phyloP scores from a whole-genome alignment of 2,797 vertebrate genomes.

The Yasuhikotakia modesta region DNA sequence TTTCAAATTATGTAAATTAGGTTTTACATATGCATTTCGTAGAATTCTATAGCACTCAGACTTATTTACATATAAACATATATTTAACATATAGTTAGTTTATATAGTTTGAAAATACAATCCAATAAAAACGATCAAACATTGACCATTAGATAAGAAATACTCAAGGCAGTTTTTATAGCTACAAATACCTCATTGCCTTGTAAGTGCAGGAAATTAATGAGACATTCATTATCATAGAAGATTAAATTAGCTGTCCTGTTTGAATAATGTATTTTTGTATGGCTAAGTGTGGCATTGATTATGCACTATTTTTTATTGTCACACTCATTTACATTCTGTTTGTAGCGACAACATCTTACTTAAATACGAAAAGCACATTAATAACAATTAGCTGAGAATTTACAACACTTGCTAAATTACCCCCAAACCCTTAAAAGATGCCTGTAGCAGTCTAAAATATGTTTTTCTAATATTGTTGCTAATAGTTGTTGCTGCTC shows the following conservation, averaged over 20 bases:
- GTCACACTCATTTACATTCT: not conserved
- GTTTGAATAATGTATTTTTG: not conserved
- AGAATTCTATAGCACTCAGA: not conserved
- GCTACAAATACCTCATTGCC: conserved; percentile 10
- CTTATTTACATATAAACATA: no score
- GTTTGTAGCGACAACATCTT: not conserved
- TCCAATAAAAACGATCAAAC: not conserved
- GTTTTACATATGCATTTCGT: not conserved
- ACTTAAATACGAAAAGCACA: conserved; percentile 15
- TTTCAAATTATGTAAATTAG: conserved; percentile 1
- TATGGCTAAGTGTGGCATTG: not conserved
- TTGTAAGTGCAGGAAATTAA: conserved; percentile 38
- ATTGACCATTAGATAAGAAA: conserved; percentile 21
- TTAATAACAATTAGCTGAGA: not conserved
- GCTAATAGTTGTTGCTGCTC: not conserved
- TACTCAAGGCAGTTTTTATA: not conserved
- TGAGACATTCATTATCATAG: not conserved
- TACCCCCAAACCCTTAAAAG: not conserved
- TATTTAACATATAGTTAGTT: no score
- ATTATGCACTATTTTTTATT: not conserved
- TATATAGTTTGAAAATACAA: no score
- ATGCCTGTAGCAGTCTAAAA: not conserved
- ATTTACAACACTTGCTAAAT: not conserved
- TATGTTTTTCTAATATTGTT: not conserved
- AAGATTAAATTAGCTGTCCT: no score